These are phyloP conservation scores for Montipora efflorescens DNA, from an alignment of 64 coral and sea anemone species.

Conservation along the genomic window DNA sequence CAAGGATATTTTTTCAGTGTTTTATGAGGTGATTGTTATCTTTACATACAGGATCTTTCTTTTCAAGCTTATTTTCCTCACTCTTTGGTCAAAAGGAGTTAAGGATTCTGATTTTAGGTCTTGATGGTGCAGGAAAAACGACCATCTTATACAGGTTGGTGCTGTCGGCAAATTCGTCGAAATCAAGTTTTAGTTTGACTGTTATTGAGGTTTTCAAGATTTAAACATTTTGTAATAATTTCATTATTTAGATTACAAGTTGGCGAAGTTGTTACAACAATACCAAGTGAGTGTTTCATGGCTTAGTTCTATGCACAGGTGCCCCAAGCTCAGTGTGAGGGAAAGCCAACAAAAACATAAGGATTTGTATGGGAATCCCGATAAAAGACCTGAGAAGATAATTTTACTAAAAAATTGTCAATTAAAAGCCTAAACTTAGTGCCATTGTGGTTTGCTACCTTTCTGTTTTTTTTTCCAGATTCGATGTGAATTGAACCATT, in stretches of 20 bases:
- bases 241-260: slow-evolving; percentile 84
- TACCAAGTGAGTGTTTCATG: slow-evolving; percentile 87
- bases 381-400: no score
- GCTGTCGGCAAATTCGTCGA: background rate
- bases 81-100: slow-evolving; percentile 96
- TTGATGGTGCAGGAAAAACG: slow-evolving; percentile 98
- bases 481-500: no score
- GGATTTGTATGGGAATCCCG: no score
- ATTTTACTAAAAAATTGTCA: no score
- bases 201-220: background rate
- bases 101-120: slow-evolving; percentile 91
- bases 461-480: no score
- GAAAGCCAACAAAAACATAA: no score
- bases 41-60: slow-evolving; percentile 83
- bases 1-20: background rate
- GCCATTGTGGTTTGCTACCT: no score
- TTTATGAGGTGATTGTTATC: background rate
- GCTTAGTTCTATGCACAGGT: no score
- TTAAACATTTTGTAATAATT: background rate
- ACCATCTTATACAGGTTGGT: slow-evolving; percentile 91
- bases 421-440: no score
- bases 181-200: background rate
- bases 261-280: slow-evolving; percentile 99
- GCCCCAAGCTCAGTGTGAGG: no score
- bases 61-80: slow-evolving; percentile 95